These are phyloP conservation scores for Prochilodus magdalenae DNA, from an alignment of 2,113 vertebrate genomes.

Conservation along the genomic window DNA sequence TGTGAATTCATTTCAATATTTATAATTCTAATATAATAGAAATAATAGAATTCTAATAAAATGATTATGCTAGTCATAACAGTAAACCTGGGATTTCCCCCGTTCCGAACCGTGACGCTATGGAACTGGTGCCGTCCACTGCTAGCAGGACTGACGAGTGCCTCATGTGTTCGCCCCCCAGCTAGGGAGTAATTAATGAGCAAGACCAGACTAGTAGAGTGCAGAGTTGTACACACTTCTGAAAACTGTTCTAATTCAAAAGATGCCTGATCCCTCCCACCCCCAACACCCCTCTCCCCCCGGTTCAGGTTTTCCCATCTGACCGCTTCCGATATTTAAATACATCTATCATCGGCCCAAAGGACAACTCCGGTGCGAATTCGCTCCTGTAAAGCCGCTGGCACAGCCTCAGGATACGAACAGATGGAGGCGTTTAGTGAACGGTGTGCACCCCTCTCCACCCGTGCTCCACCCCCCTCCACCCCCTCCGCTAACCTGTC, in stretches of 20 bases:
- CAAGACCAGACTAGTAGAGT: slow-evolving; percentile 77
- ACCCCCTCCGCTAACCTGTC: slow-evolving; percentile 81
- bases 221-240: slow-evolving; percentile 79
- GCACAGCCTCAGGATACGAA: slow-evolving; percentile 85
- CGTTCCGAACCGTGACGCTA: too few relatives aligned
- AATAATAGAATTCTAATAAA: too few relatives aligned
- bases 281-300: too few relatives aligned
- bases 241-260: slow-evolving; percentile 81
- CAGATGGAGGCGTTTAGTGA: slow-evolving; percentile 90
- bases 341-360: slow-evolving; percentile 73
- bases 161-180: too few relatives aligned
- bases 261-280: slow-evolving; percentile 84
- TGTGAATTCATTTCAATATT: too few relatives aligned
- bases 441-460: slow-evolving; percentile 57
- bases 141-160: background rate
- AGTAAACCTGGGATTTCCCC: too few relatives aligned
- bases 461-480: background rate
- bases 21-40: too few relatives aligned
- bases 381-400: slow-evolving; percentile 89
- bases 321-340: slow-evolving; percentile 66
- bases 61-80: too few relatives aligned
- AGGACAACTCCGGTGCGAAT: slow-evolving; percentile 78
- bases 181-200: slow-evolving; percentile 84
- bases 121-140: too few relatives aligned
- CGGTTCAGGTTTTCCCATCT: slow-evolving; percentile 72